Conservation (phyloP, 2,113 vertebrate species). For the Cinclus mexicanus region DNA sequence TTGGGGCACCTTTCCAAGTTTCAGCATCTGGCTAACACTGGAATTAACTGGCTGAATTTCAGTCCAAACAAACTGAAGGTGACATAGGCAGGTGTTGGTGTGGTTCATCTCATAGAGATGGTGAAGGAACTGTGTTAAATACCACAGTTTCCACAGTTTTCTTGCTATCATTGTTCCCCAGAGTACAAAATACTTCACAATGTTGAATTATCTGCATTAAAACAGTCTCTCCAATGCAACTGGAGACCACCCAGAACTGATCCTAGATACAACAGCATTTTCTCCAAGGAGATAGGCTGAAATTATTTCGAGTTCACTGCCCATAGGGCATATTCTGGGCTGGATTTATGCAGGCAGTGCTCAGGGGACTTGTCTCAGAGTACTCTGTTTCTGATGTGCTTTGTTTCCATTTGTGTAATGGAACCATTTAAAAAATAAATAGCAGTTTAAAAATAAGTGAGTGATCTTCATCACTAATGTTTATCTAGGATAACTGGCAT, state of each 20-base stretch:
- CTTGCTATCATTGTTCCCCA: not conserved
- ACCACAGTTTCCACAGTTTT: not conserved
- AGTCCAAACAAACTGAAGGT: not conserved
- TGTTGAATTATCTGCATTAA: not conserved
- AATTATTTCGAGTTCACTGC: conserved; percentile 16
- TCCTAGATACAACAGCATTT: not conserved
- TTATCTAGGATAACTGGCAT: conserved; percentile 24
- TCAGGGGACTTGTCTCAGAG: conserved; percentile 25
- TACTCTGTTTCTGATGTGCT: conserved; percentile 9
- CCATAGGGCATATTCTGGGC: not conserved
- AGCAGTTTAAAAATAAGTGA: conserved; percentile 57
- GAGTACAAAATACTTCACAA: not conserved
- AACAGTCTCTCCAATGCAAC: not conserved
- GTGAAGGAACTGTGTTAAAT: not conserved
- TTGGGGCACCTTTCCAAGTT: not conserved
- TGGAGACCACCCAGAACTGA: conserved; percentile 50
- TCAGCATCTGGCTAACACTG: not conserved
- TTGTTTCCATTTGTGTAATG: conserved; percentile 51
- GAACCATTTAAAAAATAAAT: conserved; percentile 55
- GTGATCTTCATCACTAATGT: conserved; percentile 1
- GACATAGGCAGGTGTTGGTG: not conserved
- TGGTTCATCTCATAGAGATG: not conserved
- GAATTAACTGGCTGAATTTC: not conserved
- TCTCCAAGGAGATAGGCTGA: conserved; percentile 24
- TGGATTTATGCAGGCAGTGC: not conserved